Conservation (phyloP, 2,113 vertebrate genomes). For the Pelodiscus sinensis region DNA sequence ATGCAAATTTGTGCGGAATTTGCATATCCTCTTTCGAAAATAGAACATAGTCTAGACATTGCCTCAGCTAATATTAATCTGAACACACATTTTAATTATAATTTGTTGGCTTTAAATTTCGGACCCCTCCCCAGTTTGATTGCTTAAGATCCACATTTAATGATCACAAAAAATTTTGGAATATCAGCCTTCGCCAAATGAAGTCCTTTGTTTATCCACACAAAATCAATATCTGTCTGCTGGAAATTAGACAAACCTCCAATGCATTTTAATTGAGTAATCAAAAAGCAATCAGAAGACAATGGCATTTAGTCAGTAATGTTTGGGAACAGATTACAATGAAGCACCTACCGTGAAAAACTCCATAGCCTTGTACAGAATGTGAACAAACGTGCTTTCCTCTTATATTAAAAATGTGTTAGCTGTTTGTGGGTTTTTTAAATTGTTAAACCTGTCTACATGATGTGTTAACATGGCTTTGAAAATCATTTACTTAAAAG, state of each 20-base stretch:
- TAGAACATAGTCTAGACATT: too few species aligned
- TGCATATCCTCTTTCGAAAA: too few species aligned
- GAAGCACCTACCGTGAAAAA: constrained; percentile 4
- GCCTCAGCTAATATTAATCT: background rate
- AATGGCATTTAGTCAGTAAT: background rate
- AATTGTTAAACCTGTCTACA: background rate
- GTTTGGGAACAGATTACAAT: background rate
- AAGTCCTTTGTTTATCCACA: constrained; percentile 3
- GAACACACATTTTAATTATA: background rate
- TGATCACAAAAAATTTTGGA: constrained; percentile 37
- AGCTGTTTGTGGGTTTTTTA: background rate
- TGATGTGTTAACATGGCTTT: background rate
- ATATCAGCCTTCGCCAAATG: background rate
- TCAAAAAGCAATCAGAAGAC: background rate
- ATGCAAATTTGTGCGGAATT: too few species aligned
- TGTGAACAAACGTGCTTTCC: background rate
- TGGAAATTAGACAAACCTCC: background rate
- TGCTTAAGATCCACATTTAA: constrained; percentile 53
- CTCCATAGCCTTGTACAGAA: background rate
- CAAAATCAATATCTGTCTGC: background rate
- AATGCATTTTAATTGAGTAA: background rate
- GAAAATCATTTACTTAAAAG: background rate
- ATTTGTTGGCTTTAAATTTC: constrained; percentile 1
- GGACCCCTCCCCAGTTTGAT: constrained; percentile 10
- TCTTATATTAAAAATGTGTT: background rate